Conservation (phyloP, 2,113 vertebrate species). For the Danio rerio region GRCz12tu NC_133183.1:63137001-63137500, state of each 20-base stretch:
- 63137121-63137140: no score
- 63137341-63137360: constrained; percentile 97
- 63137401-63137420: constrained; percentile 70
- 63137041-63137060: constrained; percentile 99
- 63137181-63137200: no score
- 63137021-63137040: constrained; percentile 95
- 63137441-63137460: background rate
- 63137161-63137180: no score
- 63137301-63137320: constrained; percentile 97
- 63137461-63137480: background rate
- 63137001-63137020: constrained; percentile 99
- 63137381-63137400: constrained; percentile 95
- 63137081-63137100: constrained; percentile 84
- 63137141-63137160: no score
- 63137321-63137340: constrained; percentile 95
- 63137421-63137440: background rate
- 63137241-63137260: constrained; percentile 66
- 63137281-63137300: constrained; percentile 97
- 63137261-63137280: constrained; percentile 94
- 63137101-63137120: no score
- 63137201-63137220: no score
- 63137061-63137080: constrained; percentile 97
- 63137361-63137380: constrained; percentile 96
- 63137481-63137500: no score
- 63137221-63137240: no score